Percentiles rank a stretch among this genome's conserved stretches.
These are phyloP conservation scores for Brachyptera risi DNA, from an alignment of 2,888 invertebrate species.

Conservation along the genomic window DNA sequence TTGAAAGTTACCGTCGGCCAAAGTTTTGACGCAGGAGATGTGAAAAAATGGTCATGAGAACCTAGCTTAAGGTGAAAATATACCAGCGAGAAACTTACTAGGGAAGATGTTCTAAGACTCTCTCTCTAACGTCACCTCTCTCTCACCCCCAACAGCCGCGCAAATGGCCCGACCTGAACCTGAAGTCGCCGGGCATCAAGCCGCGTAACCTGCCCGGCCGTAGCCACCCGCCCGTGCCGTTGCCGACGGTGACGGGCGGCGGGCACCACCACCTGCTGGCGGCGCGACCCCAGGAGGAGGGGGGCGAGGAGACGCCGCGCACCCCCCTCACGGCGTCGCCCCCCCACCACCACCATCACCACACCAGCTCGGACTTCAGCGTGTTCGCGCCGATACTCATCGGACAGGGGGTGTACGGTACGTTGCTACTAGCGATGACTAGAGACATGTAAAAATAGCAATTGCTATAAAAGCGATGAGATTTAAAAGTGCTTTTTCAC, in stretches of 20 bases:
- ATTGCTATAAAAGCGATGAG: too few relatives aligned
- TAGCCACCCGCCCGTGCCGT: slow-evolving; percentile 47
- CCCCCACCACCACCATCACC: slow-evolving; percentile 37
- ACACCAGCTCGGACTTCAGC: slow-evolving; percentile 47
- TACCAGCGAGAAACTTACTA: too few relatives aligned
- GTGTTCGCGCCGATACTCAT: slow-evolving; percentile 49
- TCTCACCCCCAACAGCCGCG: slow-evolving; percentile 61
- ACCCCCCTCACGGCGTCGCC: slow-evolving; percentile 48
- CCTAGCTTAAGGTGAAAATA: too few relatives aligned
- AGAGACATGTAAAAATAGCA: too few relatives aligned
- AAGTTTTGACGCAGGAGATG: too few relatives aligned
- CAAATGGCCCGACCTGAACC: slow-evolving; percentile 76
- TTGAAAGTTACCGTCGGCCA: too few relatives aligned
- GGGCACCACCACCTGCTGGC: slow-evolving; percentile 39
- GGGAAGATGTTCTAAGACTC: too few relatives aligned
- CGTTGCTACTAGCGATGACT: background rate
- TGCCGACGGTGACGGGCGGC: slow-evolving; percentile 45
- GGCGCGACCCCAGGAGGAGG: slow-evolving; percentile 41
- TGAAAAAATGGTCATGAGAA: too few relatives aligned
- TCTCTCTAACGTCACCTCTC: too few relatives aligned
- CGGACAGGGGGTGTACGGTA: slow-evolving; percentile 36
- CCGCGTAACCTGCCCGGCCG: slow-evolving; percentile 53
- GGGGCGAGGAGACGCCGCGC: slow-evolving; percentile 42
- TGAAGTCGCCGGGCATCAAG: slow-evolving; percentile 89
- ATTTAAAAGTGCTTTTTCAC: too few relatives aligned